Evolutionary conservation across 2,797 vertebrate genomes (phyloP).

Genomic region (Typhlichthys subterraneus): DNA sequence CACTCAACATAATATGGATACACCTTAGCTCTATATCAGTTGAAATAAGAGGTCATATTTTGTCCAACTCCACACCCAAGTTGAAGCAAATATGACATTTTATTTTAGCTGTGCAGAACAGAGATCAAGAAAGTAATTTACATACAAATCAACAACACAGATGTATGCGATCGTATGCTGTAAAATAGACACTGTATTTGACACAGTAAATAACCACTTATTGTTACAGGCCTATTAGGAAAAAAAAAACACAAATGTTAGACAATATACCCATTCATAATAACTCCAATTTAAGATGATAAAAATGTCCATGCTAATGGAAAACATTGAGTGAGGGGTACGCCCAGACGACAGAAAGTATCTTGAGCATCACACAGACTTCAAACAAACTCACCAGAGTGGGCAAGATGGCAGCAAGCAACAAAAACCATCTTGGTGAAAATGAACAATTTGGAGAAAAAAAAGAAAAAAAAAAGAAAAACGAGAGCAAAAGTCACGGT

Average conservation of each 20-base stretch:
- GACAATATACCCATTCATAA: constrained; percentile 36
- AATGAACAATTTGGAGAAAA: constrained; percentile 54
- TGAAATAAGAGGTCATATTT: too few species aligned
- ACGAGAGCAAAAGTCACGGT: constrained; percentile 49
- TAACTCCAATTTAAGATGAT: constrained; percentile 50
- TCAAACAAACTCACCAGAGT: constrained; percentile 61
- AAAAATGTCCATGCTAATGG: constrained; percentile 70
- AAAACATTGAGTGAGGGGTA: constrained; percentile 55
- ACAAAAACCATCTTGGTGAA: constrained; percentile 67
- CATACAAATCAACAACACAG: too few species aligned
- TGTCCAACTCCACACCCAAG: too few species aligned
- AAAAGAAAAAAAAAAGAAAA: constrained; percentile 29
- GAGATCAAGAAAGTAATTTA: too few species aligned
- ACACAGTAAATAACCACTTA: constrained; percentile 1
- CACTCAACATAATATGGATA: too few species aligned
- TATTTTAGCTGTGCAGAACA: too few species aligned
- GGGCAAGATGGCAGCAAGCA: constrained; percentile 74
- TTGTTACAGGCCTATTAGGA: constrained; percentile 34
- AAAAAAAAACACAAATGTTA: constrained; percentile 47
- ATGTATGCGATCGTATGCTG: too few species aligned
- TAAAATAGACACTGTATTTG: too few species aligned
- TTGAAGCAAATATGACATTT: too few species aligned
- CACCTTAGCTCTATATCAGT: too few species aligned
- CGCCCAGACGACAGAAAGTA: constrained; percentile 55
- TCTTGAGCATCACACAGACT: constrained; percentile 61